Evolutionary conservation across 2,113 vertebrate species (phyloP), one percentile per base, ranked within the genome.

Genomic region (Tichodroma muraria): DNA sequence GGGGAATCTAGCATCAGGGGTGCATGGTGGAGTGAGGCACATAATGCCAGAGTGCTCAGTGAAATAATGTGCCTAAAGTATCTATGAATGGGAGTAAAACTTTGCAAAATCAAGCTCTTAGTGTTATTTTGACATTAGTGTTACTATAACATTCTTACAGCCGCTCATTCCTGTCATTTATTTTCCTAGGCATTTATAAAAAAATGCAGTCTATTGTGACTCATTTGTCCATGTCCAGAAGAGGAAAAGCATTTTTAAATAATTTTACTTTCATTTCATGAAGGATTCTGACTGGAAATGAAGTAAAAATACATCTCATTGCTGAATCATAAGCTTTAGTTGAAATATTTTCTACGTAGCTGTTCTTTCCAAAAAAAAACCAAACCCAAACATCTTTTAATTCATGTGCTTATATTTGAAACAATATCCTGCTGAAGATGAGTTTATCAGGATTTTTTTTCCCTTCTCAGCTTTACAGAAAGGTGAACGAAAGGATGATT

Each of bases 401-500:
- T 80, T 82, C 13, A 19, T n/a, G 8, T 68, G 40, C 45, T 88
- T 77, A 15, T 68, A 64, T 66, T 89, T 88, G 45, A 73, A 94
- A 89, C 52, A 73, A 66, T 86, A 72, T 50, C 21, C 63, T 92
- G 88, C 57, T 50, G 80, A 85, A 91, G 80, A 88, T 72, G 53
- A 73, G 45, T 97, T 97, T 93, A 95, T 92, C 79, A 64, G 64
- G 13, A 6, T 1, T 12, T 53, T 47, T 85, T 85, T 76, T 81
- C 69, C 83, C 53, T 88, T 77, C 83, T 86, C 52, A 19, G 64
- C 80, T 95, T 93, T 93, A 73, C 63, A 63, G 85, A 89, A 97
- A 97, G 97, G 97, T 96, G 97, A 98, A 97, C 89, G 94, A 96
- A 98, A 97, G 93, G 86, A 93, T 96, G 97, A 97, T 97, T 97